Percentiles rank a stretch among this genome's conserved stretches.
These are phyloP conservation scores for Lytechinus variegatus DNA, from an alignment of 35 echinoderm and acorn worm species.

Conservation along the genomic window DNA sequence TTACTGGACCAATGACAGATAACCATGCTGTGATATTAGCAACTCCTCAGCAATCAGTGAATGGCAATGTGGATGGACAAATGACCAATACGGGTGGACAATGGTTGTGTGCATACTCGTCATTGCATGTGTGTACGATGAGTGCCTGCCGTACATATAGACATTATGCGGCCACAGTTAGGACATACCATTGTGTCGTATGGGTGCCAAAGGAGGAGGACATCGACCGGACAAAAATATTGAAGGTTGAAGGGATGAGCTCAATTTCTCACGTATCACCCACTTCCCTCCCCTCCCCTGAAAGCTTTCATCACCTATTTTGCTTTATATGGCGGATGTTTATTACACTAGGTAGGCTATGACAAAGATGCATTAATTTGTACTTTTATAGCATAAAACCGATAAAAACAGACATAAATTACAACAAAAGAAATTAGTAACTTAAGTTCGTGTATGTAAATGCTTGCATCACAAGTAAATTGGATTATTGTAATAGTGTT, in stretches of 20 bases:
- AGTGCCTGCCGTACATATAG: not conserved
- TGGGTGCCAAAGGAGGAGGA: not conserved
- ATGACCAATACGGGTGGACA: not conserved
- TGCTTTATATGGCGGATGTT: too few relatives aligned
- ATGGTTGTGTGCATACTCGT: not conserved
- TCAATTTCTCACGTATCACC: not conserved
- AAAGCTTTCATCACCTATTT: too few relatives aligned
- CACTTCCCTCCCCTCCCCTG: not conserved
- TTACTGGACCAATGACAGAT: not conserved
- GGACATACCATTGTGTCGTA: not conserved
- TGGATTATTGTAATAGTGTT: too few relatives aligned
- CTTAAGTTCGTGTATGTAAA: too few relatives aligned
- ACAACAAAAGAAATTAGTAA: too few relatives aligned
- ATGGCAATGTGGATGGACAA: not conserved
- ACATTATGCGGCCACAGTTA: not conserved
- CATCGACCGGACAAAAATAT: not conserved
- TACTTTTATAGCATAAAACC: too few relatives aligned
- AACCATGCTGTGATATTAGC: not conserved
- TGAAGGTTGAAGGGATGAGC: not conserved
- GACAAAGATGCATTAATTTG: too few relatives aligned
- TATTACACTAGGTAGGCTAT: too few relatives aligned
- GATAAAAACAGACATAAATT: too few relatives aligned
- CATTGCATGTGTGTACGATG: not conserved
- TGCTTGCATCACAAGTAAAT: too few relatives aligned
- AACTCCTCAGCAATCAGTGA: not conserved